Base-by-base conservation (phyloP, 2,888 invertebrate genomes). In the Diaphora mendica region DNA sequence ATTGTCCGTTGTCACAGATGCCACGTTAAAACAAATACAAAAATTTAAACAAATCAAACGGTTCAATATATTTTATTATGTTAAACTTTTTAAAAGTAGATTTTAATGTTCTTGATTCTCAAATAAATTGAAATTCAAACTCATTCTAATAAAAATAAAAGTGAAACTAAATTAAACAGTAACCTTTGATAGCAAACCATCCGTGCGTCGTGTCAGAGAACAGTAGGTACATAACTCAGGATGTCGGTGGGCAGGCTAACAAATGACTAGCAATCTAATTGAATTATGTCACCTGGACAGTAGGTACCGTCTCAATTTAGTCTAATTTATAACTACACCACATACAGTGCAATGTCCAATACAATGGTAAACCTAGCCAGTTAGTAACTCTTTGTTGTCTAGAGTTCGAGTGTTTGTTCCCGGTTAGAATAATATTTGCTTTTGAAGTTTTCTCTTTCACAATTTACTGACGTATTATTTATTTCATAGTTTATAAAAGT, bases 281-380 rank as follows among this genome's bases (percentile, higher is more conserved):
- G 92, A 92, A 91, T 92, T 92, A 92, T 92, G 92, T 90, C 90
- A 91, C 91, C 89, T 90, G 90, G 88, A 85, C 91, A 88, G 85
- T 86, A 86, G 85, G 86, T 86, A 87, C 88, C 86, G 84, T 90
- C 92, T 92, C 91, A 88, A 90, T 92, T 91, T 87, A 84, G 85
- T 77, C 85, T 91, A 91, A 92, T 92, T 92, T 92, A 91, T 91
- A 91, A 87, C 91, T 82, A 79, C 77, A 87, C 86, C 89, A 80
- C 87, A 87, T 80, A 82, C 80, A 75, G 80, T 79, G 80, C 79
- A 73, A 77, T 70, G 76, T 72, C 77, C 26, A 17, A 64, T 73
- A 48, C 75, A 77, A 77, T 77, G 78, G 75, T 82, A 80, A 83
- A 83, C 79, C 70, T 74, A 78, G 64, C 68, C 72, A 64, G 77